Conservation (phyloP, 2,888 invertebrate genomes). For the Cephus rjabovi region DNA sequence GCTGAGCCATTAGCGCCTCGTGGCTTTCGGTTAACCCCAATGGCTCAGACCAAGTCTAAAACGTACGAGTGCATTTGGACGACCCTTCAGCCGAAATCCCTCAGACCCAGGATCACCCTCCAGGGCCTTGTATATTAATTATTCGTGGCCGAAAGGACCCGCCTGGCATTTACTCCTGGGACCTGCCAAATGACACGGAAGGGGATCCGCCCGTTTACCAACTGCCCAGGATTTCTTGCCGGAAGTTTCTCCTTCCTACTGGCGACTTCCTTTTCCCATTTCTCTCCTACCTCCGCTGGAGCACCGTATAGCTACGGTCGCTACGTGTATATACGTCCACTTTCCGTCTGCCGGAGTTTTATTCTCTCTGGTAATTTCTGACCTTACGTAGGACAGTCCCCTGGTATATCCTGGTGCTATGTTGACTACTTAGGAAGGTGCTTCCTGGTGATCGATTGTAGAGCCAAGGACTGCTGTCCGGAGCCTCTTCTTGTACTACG, state of each 20-base stretch:
- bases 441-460: neutral
- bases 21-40: constrained; percentile 36
- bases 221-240: neutral
- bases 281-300: neutral
- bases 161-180: neutral
- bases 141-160: constrained; percentile 24
- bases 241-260: neutral
- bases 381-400: neutral
- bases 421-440: neutral
- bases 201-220: neutral
- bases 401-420: neutral
- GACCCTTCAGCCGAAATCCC: constrained; percentile 30
- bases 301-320: neutral
- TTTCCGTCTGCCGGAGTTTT: neutral
- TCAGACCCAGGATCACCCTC: constrained; percentile 48
- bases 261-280: neutral
- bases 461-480: neutral
- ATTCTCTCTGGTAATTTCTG: neutral
- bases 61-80: constrained; percentile 14
- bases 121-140: constrained; percentile 58
- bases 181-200: neutral
- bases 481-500: neutral
- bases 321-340: neutral
- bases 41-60: constrained; percentile 5
- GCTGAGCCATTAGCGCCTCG: constrained; percentile 38